Base-by-base conservation (phyloP, 2,797 vertebrate genomes). In the Neoniphon sammara region DNA sequence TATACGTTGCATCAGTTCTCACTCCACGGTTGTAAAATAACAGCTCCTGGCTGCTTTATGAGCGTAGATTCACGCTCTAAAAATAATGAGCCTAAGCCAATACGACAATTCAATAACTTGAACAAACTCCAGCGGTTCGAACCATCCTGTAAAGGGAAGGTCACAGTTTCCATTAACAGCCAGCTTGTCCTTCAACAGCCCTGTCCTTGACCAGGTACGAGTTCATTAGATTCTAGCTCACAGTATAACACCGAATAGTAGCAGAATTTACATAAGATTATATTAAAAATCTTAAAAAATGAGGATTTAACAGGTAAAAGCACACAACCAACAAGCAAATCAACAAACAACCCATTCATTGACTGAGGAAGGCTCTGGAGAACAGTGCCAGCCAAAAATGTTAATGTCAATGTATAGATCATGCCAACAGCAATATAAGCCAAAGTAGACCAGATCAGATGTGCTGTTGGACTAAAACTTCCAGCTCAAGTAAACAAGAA, bases 141-240 rank as follows among this genome's bases (percentile, higher is more conserved):
- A 30, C 2, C 4, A 4, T 36, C 42, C 14, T 55, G 7, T 77
- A 68, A 72, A 82, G 52, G 1, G 1, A 70, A 57, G 23, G 4
- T 31, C 14, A 42, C 10, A 15, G 17, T 10, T 1, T 4, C 67
- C 52, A 56, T n/a, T 15, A 4, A 61, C 2, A 64, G 7, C 25
- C n/a, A 15, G 0, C 9, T 31, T 17, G 52, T 0, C 75, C n/a
- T 30, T 53, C 6, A 3, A 80, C 73, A 6, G n/a, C 21, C 42
- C 42, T 5, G 36, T 80, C 74, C 63, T 73, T 74, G 60, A 75
- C 60, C 53, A 23, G 39, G 50, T n/a, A n/a, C n/a, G n/a, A n/a
- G n/a, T n/a, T n/a, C n/a, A n/a, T n/a, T n/a, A n/a, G n/a, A n/a
- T n/a, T n/a, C n/a, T n/a, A n/a, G n/a, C n/a, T n/a, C n/a, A n/a